A percentile compares a stretch with the other conserved stretches of the same genome.
Conservation (phyloP, 1,140 invertebrate species). For the Ephestia elutella region DNA sequence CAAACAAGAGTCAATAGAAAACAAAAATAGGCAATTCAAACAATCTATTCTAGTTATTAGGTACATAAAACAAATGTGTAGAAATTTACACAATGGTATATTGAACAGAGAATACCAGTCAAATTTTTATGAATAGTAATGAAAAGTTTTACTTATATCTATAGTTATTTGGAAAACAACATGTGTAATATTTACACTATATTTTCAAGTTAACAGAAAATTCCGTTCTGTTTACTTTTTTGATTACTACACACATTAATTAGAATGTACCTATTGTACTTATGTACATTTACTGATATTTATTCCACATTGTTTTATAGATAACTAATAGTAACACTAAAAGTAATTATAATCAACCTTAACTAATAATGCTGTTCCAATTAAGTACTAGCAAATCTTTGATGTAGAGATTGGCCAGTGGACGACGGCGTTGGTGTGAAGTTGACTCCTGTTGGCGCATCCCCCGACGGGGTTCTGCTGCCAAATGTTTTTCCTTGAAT, state of each 20-base stretch:
- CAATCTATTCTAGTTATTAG: neutral
- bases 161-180: neutral
- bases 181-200: neutral
- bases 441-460: constrained; percentile 48
- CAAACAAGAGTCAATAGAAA: neutral
- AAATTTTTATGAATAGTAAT: neutral
- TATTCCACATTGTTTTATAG: neutral
- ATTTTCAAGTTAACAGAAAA: neutral
- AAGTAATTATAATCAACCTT: constrained; percentile 2
- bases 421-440: constrained; percentile 56
- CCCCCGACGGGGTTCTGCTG: constrained; percentile 23
- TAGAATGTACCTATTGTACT: neutral
- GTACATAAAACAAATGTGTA: neutral
- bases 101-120: neutral
- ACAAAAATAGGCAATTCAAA: neutral
- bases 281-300: constrained; percentile 1
- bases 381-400: constrained; percentile 54
- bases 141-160: neutral
- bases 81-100: neutral
- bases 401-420: constrained; percentile 57
- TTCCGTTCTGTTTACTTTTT: neutral
- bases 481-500: constrained; percentile 59
- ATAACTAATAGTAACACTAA: neutral
- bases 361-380: neutral
- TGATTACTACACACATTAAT: neutral